These are phyloP conservation scores for Corynorhinus townsendii DNA, from an alignment of 2,113 vertebrate genomes.

Conservation along the genomic window DNA sequence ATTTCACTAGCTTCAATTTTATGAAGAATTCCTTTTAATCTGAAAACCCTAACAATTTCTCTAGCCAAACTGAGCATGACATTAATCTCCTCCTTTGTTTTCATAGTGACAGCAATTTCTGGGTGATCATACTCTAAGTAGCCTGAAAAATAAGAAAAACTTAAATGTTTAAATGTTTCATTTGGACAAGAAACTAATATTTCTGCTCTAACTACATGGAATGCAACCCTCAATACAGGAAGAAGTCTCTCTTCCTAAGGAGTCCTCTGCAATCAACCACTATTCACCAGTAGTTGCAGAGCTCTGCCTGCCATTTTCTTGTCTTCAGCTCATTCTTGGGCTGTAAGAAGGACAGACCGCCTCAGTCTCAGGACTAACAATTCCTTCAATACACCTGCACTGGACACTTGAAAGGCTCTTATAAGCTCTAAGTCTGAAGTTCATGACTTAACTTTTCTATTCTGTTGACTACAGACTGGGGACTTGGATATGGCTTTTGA, in stretches of 20 bases:
- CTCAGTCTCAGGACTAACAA: neutral
- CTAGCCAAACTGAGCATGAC: slow-evolving; percentile 63
- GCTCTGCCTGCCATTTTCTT: neutral
- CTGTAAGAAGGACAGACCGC: neutral
- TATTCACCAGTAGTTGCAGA: neutral
- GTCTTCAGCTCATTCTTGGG: neutral
- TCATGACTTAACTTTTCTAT: neutral
- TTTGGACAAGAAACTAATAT: neutral
- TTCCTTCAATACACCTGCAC: neutral
- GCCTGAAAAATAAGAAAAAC: slow-evolving; percentile 47
- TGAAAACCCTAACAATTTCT: slow-evolving; percentile 62
- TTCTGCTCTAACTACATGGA: neutral
- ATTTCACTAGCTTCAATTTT: slow-evolving; percentile 57
- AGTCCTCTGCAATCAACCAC: neutral
- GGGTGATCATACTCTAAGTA: slow-evolving; percentile 71
- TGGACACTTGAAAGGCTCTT: neutral
- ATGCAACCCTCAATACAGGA: neutral
- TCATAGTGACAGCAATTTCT: slow-evolving; percentile 64
- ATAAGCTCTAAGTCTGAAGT: neutral
- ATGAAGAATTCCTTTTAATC: slow-evolving; percentile 60
- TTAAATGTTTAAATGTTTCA: neutral
- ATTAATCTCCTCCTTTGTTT: slow-evolving; percentile 68
- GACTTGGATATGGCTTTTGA: neutral
- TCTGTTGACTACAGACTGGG: neutral
- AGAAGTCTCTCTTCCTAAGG: neutral